Base-by-base conservation (phyloP, 2,888 invertebrate species). In the Oligia fasciuncula region DNA sequence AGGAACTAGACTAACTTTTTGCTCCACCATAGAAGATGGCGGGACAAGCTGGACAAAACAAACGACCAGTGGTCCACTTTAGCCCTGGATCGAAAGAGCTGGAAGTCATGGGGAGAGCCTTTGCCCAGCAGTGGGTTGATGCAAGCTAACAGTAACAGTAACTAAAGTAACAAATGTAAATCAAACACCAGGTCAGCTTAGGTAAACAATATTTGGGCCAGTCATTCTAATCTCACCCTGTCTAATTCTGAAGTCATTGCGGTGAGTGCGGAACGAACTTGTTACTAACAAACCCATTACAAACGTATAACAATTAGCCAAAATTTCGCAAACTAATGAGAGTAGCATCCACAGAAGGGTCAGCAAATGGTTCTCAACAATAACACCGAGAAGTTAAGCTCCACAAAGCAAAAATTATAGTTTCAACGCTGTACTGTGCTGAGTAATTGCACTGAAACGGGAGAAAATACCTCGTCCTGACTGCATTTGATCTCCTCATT, bases 401-500 rank as follows among this genome's bases (percentile, higher is more conserved):
- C 65, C 70, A 85, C 81, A 90, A 83, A 89, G 83, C 85, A 90
- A 90, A 89, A 87, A 90, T 88, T 87, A 86, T 84, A 87, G 84
- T 84, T 79, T 80, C 83, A 84, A 80, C 86, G 82, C 84, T 85
- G 86, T 86, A 84, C 87, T 78, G 86, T 83, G 84, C 74, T 76
- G 81, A 85, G 85, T 86, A 87, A 88, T 91, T 89, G 87, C 86
- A 79, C 57, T 87, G 81, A 84, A 90, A 90, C 81, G 85, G 77
- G 79, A 79, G 83, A 86, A 88, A 89, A 87, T 87, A 82, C 84
- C 84, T 78, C 79, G 82, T 80, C 73, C 80, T 88, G 87, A 89
- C 88, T 90, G 87, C 88, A 90, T 91, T 91, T 89, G 89, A 92
- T 91, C 90, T 90, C 81, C 90, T 88, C 91, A 85, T 92, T 91